A percentile compares a stretch with the other conserved stretches of the same genome.
Conservation (phyloP, 2,113 vertebrate species). For the Chiloscyllium plagiosum region DNA sequence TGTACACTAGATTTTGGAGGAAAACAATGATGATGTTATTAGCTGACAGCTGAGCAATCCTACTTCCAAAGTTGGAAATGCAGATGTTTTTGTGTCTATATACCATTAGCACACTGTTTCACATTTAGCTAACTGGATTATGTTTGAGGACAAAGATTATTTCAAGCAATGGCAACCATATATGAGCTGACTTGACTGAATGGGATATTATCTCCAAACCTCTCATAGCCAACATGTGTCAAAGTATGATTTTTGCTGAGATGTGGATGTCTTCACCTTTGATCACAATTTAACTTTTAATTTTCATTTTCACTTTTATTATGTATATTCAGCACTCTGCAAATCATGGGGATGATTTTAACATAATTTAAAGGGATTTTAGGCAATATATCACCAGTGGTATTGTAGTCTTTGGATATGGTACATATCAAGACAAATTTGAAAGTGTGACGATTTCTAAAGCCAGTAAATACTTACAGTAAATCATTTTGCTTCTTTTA, state of each 20-base stretch:
- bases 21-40: background rate
- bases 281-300: background rate
- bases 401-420: background rate
- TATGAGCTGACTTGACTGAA: background rate
- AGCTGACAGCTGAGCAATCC: background rate
- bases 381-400: background rate
- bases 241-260: background rate
- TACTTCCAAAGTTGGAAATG: background rate
- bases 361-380: background rate
- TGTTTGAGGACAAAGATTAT: background rate
- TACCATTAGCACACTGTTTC: background rate
- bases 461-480: background rate
- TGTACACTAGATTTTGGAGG: background rate
- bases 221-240: background rate
- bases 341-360: background rate
- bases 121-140: background rate
- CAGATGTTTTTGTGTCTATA: background rate
- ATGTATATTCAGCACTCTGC: background rate
- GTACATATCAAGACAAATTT: background rate
- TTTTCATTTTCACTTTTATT: background rate
- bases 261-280: background rate
- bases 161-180: background rate
- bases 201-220: background rate
- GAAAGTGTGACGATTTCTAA: background rate
- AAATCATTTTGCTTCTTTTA: background rate